Conservation (phyloP, 2,888 invertebrate genomes). For the Prenolepis imparis region DNA sequence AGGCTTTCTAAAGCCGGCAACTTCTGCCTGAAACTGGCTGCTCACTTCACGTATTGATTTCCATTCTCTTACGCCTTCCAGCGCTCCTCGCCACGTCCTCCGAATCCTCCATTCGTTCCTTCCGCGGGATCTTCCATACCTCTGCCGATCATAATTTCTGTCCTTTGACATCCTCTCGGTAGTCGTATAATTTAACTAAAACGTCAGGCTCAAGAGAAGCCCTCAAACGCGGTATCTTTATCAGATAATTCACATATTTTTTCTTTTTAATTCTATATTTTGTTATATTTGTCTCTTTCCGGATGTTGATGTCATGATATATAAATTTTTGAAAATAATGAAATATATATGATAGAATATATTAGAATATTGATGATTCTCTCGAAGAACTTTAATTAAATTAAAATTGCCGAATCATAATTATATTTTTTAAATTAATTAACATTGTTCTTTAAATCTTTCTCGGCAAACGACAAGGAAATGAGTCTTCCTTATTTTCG, state of each 20-base stretch:
- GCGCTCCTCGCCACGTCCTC: conserved; percentile 73
- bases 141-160: conserved; percentile 52
- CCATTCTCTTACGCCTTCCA: conserved; percentile 84
- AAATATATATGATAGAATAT: no score
- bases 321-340: background rate
- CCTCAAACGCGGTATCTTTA: background rate
- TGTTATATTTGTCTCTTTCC: background rate
- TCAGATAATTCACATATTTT: background rate
- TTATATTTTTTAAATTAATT: no score
- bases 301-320: background rate
- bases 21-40: conserved; percentile 81
- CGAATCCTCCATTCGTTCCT: conserved; percentile 52
- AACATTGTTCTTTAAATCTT: no score
- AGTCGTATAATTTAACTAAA: conserved; percentile 33
- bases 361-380: background rate
- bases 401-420: no score
- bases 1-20: conserved; percentile 83
- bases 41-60: conserved; percentile 86
- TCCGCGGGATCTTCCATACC: conserved; percentile 46
- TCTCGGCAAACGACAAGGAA: background rate
- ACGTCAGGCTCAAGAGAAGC: conserved; percentile 7
- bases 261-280: background rate
- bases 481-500: no score
- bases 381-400: background rate
- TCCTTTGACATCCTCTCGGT: conserved; percentile 21